phyloP scores from a whole-genome alignment of 2,797 vertebrate genomes.

The Paratrypauchen microcephalus region DNA sequence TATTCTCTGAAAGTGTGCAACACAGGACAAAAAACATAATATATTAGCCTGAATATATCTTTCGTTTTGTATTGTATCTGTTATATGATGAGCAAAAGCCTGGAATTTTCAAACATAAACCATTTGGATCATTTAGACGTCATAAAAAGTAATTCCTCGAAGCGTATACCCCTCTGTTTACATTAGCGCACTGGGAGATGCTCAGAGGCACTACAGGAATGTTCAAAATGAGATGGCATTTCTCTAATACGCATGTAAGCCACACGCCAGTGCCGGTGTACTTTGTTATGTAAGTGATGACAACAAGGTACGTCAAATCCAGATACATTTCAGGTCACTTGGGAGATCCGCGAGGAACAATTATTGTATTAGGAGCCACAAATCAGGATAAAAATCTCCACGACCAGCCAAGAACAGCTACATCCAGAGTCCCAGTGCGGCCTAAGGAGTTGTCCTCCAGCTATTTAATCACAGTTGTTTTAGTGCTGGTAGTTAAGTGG shows the following conservation, averaged over 20 bases:
- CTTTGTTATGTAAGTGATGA: conserved; percentile 43
- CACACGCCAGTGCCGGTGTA: conserved; percentile 37
- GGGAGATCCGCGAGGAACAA: conserved; percentile 17
- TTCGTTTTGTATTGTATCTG: conserved; percentile 23
- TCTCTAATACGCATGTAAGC: conserved; percentile 53
- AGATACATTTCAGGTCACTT: conserved; percentile 15
- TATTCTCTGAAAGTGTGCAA: neutral
- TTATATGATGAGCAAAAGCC: conserved; percentile 12
- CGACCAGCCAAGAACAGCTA: conserved; percentile 44
- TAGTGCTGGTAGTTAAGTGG: conserved; percentile 69
- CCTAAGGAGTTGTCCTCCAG: conserved; percentile 62
- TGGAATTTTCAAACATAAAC: conserved; percentile 40
- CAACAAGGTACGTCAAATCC: conserved; percentile 32
- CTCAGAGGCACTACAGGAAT: conserved; percentile 44
- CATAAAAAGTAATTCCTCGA: conserved; percentile 31
- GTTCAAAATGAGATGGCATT: conserved; percentile 39
- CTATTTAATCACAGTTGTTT: conserved; percentile 70
- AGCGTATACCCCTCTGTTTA: conserved; percentile 35
- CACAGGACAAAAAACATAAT: neutral
- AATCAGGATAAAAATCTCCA: conserved; percentile 53
- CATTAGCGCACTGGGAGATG: conserved; percentile 18
- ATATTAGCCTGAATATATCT: neutral
- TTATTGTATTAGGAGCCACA: conserved; percentile 34
- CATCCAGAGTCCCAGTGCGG: conserved; percentile 56
- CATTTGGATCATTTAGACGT: conserved; percentile 28